Conservation (phyloP, 1,140 invertebrate species). For the Drosophila sp. region DNA sequence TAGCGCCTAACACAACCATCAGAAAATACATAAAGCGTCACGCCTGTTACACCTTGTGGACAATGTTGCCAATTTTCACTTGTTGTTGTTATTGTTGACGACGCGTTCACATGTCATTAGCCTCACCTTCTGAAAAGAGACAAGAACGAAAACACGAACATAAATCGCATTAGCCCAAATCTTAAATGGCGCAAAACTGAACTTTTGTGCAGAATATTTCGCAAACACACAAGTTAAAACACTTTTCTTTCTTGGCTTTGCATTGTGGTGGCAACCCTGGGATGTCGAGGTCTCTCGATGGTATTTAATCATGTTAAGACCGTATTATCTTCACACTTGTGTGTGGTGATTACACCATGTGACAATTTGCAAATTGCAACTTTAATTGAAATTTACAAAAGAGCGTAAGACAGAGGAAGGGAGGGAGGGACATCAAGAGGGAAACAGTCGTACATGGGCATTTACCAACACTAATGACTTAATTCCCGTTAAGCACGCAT, state of each 20-base stretch:
- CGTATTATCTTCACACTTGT: conserved; percentile 69
- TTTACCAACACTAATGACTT: conserved; percentile 60
- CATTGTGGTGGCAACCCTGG: not conserved
- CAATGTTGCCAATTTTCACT: conserved; percentile 50
- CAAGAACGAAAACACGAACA: conserved; percentile 19
- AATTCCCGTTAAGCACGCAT: conserved; percentile 73
- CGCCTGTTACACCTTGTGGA: conserved; percentile 14
- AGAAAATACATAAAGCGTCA: conserved; percentile 14
- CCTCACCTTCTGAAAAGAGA: conserved; percentile 45
- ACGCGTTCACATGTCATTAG: conserved; percentile 71
- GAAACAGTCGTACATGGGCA: conserved; percentile 16
- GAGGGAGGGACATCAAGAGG: not conserved
- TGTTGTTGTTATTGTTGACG: conserved; percentile 44
- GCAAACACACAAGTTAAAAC: not conserved
- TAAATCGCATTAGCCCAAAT: conserved; percentile 60
- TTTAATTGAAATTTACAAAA: conserved; percentile 71
- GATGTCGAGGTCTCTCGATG: not conserved
- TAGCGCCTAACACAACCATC: conserved; percentile 23
- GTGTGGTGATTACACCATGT: conserved; percentile 57
- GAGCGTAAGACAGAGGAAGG: not conserved
- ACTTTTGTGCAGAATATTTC: conserved; percentile 7
- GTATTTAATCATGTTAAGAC: conserved; percentile 70
- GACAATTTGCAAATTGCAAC: conserved; percentile 77
- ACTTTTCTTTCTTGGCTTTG: not conserved
- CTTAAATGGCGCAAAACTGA: conserved; percentile 15